phyloP scores from a whole-genome alignment of 2,113 vertebrate genomes.

The Oreocharis arfaki region DNA sequence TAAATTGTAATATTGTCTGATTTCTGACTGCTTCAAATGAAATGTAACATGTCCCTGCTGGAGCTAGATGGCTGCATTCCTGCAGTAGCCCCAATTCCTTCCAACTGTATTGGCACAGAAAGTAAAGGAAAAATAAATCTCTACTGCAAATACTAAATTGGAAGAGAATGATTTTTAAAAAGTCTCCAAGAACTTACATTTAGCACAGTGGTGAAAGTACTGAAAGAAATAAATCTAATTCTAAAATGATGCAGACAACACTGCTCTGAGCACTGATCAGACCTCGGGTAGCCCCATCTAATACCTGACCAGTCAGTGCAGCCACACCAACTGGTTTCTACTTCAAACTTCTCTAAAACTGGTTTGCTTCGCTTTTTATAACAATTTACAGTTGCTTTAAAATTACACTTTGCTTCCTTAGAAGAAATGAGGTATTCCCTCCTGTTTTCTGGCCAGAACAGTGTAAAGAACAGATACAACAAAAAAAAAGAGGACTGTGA shows the following conservation, averaged over 20 bases:
- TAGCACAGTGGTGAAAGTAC: not conserved
- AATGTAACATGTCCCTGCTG: not conserved
- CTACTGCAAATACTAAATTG: constrained; percentile 2
- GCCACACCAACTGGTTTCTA: not conserved
- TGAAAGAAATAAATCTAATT: not conserved
- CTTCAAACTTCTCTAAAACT: not conserved
- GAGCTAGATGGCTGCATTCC: constrained; percentile 2
- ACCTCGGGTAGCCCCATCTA: accelerated
- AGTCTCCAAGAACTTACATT: constrained; percentile 4
- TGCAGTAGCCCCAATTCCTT: not conserved
- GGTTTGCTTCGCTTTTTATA: not conserved
- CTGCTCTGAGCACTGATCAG: not conserved
- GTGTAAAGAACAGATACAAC: not conserved
- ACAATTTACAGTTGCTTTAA: not conserved
- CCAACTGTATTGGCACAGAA: not conserved
- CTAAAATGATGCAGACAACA: not conserved
- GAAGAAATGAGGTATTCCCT: not conserved
- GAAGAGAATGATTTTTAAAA: not conserved
- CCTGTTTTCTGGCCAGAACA: not conserved
- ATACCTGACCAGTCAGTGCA: not conserved
- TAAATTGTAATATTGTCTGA: not conserved
- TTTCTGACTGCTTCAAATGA: not conserved
- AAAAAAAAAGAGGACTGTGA: not conserved
- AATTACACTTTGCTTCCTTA: not conserved
- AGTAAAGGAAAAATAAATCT: not conserved